These are phyloP conservation scores for Myzus persicae DNA, from an alignment of 1,140 invertebrate genomes.

Conservation along the genomic window DNA sequence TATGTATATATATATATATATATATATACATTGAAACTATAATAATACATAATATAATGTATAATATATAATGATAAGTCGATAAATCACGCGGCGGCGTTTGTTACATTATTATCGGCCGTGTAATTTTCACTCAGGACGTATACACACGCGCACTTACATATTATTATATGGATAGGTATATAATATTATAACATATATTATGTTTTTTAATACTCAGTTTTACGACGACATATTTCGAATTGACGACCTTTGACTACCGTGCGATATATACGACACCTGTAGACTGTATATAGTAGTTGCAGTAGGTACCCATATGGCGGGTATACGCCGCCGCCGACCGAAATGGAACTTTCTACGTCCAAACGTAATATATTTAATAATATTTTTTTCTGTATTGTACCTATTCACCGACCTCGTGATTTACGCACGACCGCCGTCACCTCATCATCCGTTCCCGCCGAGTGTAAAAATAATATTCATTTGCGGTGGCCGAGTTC, in stretches of 20 bases:
- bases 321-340: background rate
- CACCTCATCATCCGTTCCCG: background rate
- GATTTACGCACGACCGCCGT: background rate
- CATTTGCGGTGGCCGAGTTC: background rate
- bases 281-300: background rate
- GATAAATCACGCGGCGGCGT: conserved; percentile 10
- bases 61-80: conserved; percentile 12
- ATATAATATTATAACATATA: background rate
- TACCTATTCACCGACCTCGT: background rate
- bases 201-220: background rate
- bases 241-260: conserved; percentile 8
- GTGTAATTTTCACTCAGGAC: background rate
- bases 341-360: background rate
- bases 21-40: background rate
- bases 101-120: conserved; percentile 5
- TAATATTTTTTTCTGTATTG: background rate
- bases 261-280: conserved; percentile 1
- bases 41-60: background rate
- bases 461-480: background rate
- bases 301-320: too few relatives aligned
- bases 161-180: background rate
- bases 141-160: background rate
- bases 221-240: conserved; percentile 15
- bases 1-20: too few relatives aligned
- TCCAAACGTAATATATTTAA: background rate